phyloP scores from a whole-genome alignment of 2,113 vertebrate genomes.

The Silurus meridionalis region DNA sequence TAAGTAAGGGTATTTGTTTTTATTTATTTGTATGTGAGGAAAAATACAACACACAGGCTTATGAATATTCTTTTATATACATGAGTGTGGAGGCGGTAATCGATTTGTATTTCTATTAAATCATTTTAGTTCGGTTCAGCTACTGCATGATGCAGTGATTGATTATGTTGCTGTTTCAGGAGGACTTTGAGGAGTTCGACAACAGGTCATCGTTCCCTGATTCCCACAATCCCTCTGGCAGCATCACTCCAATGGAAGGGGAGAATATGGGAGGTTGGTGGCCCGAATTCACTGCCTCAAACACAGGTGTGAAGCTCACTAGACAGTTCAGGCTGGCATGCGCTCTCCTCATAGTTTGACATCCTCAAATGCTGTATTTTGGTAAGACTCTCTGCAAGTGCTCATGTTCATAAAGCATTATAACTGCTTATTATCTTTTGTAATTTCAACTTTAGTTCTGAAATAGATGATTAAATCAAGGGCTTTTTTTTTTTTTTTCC shows the following conservation, averaged over 20 bases:
- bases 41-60: background rate
- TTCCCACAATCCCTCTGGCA: constrained; percentile 67
- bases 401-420: constrained; percentile 7
- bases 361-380: constrained; percentile 22
- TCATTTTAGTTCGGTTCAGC: background rate
- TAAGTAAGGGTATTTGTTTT: background rate
- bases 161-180: constrained; percentile 62
- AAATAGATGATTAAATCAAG: background rate
- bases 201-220: constrained; percentile 73
- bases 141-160: background rate
- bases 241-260: constrained; percentile 77
- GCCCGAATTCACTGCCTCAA: constrained; percentile 87
- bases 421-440: background rate
- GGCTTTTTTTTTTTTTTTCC: background rate
- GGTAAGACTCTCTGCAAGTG: background rate
- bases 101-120: background rate
- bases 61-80: background rate
- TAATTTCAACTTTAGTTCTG: background rate
- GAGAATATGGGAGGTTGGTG: constrained; percentile 98
- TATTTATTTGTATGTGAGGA: background rate
- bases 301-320: constrained; percentile 86
- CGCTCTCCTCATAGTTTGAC: constrained; percentile 58
- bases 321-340: constrained; percentile 83
- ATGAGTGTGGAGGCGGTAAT: background rate
- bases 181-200: constrained; percentile 80